A percentile compares a stretch with the other conserved stretches of the same genome.
These are phyloP conservation scores for Alviniconcha strummeri DNA, from an alignment of 2,888 invertebrate genomes.

Conservation along the genomic window DNA sequence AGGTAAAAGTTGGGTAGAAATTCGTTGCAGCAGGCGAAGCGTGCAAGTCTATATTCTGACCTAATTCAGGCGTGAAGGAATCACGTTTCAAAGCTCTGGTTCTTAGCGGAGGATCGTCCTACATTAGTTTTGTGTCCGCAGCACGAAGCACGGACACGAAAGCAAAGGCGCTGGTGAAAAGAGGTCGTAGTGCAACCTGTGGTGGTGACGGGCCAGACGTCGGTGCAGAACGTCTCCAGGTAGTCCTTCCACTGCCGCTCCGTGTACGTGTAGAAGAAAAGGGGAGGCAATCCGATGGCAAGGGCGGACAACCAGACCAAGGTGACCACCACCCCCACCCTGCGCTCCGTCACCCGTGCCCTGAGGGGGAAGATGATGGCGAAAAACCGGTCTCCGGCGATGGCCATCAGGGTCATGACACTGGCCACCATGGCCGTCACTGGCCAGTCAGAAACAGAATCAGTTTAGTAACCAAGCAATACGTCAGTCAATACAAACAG, in stretches of 20 bases:
- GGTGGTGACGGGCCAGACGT: constrained; percentile 55
- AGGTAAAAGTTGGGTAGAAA: too few species aligned
- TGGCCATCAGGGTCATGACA: constrained; percentile 61
- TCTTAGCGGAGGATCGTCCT: too few species aligned
- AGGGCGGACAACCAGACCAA: constrained; percentile 56
- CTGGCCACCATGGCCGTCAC: constrained; percentile 64
- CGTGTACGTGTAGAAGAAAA: constrained; percentile 56
- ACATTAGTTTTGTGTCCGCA: too few species aligned
- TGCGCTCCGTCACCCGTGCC: constrained; percentile 58
- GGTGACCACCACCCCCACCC: constrained; percentile 54
- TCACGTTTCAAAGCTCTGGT: too few species aligned
- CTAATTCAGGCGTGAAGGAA: too few species aligned
- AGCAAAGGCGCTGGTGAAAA: too few species aligned
- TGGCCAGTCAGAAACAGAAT: constrained; percentile 38
- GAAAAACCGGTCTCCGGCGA: constrained; percentile 65
- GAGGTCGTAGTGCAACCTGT: background rate
- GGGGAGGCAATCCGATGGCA: constrained; percentile 55
- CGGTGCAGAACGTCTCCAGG: constrained; percentile 61
- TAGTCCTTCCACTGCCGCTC: constrained; percentile 60
- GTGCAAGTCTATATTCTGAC: too few species aligned
- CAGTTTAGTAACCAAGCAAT: too few species aligned
- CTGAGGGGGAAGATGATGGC: constrained; percentile 65
- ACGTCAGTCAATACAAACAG: too few species aligned
- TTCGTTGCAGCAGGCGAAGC: too few species aligned
- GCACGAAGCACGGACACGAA: too few species aligned